Percentiles rank a stretch among this genome's conserved stretches.
Conservation (phyloP, 2,888 invertebrate genomes). For the Athalia circularis region DNA sequence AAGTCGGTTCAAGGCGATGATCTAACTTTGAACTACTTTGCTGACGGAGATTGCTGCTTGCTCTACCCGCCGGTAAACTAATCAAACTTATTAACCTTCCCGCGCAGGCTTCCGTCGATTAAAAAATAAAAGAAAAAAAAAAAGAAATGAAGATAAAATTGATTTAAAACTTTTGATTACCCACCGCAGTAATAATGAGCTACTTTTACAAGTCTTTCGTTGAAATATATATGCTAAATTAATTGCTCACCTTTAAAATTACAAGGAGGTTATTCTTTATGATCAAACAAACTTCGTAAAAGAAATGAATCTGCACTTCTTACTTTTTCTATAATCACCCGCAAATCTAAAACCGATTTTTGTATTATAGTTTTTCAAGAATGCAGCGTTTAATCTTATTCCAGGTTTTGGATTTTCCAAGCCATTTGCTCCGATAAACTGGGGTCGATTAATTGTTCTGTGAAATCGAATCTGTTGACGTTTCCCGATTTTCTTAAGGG, state of each 20-base stretch:
- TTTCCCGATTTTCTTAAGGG: too few species aligned
- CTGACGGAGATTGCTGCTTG: neutral
- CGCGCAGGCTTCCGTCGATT: neutral
- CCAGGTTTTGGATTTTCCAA: neutral
- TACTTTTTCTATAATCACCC: too few species aligned
- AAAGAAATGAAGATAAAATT: neutral
- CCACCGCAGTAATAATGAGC: neutral
- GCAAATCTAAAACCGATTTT: too few species aligned
- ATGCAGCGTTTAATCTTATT: neutral
- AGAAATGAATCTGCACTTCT: too few species aligned
- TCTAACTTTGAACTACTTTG: constrained; percentile 25
- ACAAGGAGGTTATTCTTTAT: too few species aligned
- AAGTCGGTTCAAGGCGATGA: constrained; percentile 25
- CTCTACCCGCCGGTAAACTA: constrained; percentile 8
- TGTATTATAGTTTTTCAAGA: too few species aligned
- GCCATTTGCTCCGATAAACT: neutral
- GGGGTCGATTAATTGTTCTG: neutral
- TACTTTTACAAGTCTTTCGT: neutral
- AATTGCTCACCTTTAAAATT: neutral
- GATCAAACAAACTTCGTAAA: too few species aligned
- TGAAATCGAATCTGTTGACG: neutral
- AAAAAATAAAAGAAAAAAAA: neutral
- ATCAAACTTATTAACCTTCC: constrained; percentile 32
- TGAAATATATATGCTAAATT: neutral
- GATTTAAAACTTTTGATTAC: constrained; percentile 26